Conservation (phyloP, 2,888 invertebrate genomes). For the Volucella inflata region DNA sequence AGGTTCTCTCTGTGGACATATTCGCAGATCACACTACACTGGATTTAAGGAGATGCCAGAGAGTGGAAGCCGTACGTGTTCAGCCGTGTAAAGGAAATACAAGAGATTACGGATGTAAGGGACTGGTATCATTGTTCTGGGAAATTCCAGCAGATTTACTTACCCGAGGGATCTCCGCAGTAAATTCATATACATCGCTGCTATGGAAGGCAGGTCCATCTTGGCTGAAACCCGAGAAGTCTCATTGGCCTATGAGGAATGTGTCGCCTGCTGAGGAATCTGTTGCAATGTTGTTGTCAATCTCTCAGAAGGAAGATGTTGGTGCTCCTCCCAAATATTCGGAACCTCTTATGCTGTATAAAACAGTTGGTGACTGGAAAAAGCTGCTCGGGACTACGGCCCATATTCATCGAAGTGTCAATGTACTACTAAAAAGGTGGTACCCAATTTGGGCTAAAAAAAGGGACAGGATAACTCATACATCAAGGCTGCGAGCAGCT, state of each 20-base stretch:
- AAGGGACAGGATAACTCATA: too few relatives aligned
- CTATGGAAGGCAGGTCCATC: conserved; percentile 12
- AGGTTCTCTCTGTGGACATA: conserved; percentile 18
- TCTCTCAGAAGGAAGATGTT: background rate
- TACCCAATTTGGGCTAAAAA: background rate
- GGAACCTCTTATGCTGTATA: conserved; percentile 16
- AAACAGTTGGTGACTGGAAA: conserved; percentile 2
- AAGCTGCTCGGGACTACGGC: background rate
- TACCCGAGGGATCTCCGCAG: conserved; percentile 3
- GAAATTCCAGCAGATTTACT: background rate
- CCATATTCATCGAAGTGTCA: background rate
- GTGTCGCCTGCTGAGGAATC: background rate
- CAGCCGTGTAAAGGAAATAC: conserved; percentile 18
- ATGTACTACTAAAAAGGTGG: background rate
- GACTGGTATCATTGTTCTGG: conserved; percentile 40
- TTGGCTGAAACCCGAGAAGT: conserved; percentile 9
- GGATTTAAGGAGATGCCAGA: conserved; percentile 1
- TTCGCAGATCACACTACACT: conserved; percentile 22
- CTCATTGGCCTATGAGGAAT: background rate
- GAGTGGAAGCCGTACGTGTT: conserved; percentile 16
- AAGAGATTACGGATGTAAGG: conserved; percentile 6
- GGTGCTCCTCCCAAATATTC: background rate
- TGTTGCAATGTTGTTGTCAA: background rate
- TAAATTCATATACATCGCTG: background rate
- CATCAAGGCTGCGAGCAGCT: background rate